These are phyloP conservation scores for Volucella zonaria DNA, from an alignment of 2,888 invertebrate genomes.

Conservation along the genomic window DNA sequence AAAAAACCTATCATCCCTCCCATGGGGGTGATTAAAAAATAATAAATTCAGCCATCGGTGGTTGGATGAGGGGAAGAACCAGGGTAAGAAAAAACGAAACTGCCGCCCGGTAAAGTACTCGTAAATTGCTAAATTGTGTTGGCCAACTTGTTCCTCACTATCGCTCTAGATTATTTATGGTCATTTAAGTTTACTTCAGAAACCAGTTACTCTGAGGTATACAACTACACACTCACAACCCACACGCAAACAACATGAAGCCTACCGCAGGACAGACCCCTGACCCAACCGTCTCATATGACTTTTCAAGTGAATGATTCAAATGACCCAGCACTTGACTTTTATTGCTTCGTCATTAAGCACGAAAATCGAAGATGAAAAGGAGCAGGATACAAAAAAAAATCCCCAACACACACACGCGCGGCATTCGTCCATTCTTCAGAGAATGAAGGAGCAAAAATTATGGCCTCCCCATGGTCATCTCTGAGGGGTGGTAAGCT, in stretches of 20 bases:
- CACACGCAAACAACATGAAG: not conserved
- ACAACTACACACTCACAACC: not conserved
- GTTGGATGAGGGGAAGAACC: not conserved
- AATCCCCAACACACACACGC: too few relatives aligned
- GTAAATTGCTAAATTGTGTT: conserved; percentile 72
- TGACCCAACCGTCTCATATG: conserved; percentile 36
- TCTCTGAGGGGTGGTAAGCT: conserved; percentile 39
- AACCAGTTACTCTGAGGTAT: conserved; percentile 53
- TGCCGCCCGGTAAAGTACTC: conserved; percentile 52
- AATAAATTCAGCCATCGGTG: conserved; percentile 78
- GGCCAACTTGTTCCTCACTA: conserved; percentile 70
- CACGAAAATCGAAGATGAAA: conserved; percentile 55
- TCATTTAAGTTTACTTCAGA: conserved; percentile 61
- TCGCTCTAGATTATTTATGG: conserved; percentile 70
- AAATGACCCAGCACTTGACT: conserved; percentile 72
- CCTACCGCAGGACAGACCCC: not conserved
- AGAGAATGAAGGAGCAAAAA: conserved; percentile 39
- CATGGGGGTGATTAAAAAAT: conserved; percentile 82
- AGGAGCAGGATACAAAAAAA: not conserved
- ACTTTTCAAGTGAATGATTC: conserved; percentile 72
- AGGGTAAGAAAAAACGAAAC: conserved; percentile 15
- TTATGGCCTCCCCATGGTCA: conserved; percentile 57
- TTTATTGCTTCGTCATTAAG: conserved; percentile 72
- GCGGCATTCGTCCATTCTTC: not conserved
- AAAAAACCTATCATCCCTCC: conserved; percentile 69